Conservation (phyloP, 1,140 invertebrate genomes). For the Pentalonia nigronervosa region DNA sequence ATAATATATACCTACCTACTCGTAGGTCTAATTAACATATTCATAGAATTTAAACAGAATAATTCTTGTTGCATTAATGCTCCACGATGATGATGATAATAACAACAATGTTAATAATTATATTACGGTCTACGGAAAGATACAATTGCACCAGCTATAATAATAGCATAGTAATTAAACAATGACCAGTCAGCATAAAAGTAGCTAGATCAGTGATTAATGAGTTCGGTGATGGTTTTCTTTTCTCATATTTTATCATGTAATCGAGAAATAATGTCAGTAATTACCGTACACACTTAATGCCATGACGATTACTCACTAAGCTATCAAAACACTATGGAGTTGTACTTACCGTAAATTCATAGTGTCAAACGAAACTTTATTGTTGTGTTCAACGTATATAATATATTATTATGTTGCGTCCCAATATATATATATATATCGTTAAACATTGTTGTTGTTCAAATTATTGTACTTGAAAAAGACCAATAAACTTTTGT, state of each 20-base stretch:
- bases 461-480: background rate
- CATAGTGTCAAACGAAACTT: constrained; percentile 6
- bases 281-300: constrained; percentile 13
- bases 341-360: background rate
- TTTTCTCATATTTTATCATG: background rate
- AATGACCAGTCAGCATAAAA: constrained; percentile 1
- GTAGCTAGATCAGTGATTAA: constrained; percentile 17
- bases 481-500: background rate
- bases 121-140: background rate
- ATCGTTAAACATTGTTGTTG: background rate
- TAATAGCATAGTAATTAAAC: constrained; percentile 27
- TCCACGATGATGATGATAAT: background rate
- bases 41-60: background rate
- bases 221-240: background rate
- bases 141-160: background rate
- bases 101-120: background rate
- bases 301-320: background rate
- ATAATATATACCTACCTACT: background rate
- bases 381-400: background rate
- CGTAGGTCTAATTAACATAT: background rate
- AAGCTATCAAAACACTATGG: background rate
- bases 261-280: constrained; percentile 47
- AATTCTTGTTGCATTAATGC: background rate
- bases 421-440: background rate
- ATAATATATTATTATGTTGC: background rate